A percentile compares a stretch with the other conserved stretches of the same genome.
Conservation (phyloP, 2,113 vertebrate genomes). For the Apteryx owenii region DNA sequence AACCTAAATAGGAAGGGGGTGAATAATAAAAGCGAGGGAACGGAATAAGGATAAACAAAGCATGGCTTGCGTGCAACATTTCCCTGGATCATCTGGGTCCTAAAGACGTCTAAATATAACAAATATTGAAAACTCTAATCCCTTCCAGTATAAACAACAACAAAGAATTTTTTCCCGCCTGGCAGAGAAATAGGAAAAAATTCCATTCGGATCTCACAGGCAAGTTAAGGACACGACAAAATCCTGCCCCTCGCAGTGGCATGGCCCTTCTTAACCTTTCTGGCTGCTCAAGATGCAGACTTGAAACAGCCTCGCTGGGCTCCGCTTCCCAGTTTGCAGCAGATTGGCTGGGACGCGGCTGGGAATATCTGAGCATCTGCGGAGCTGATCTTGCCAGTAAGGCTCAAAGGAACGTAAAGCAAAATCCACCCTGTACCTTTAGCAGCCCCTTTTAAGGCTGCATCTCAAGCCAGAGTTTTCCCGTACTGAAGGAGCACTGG, state of each 20-base stretch:
- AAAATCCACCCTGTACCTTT: not conserved
- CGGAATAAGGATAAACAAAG: not conserved
- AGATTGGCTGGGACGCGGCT: not conserved
- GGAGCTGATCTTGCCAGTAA: not conserved
- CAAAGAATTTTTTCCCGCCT: slow-evolving; percentile 52
- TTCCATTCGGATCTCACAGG: not conserved
- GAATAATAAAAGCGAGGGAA: not conserved
- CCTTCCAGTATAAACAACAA: slow-evolving; percentile 39
- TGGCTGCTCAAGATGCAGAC: accelerated
- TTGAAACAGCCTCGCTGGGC: accelerated
- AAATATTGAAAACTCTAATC: slow-evolving; percentile 55
- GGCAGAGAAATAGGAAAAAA: slow-evolving; percentile 50
- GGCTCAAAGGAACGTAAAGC: not conserved
- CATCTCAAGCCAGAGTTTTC: not conserved
- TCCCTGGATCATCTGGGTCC: not conserved
- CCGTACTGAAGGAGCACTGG: accelerated
- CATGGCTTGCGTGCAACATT: not conserved
- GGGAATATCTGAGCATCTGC: not conserved
- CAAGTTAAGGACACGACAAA: slow-evolving; percentile 27
- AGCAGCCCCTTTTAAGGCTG: not conserved
- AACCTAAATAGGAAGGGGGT: not conserved
- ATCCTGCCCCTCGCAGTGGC: not conserved
- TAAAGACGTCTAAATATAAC: slow-evolving; percentile 69
- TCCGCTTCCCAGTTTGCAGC: not conserved
- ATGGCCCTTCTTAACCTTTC: not conserved